phyloP scores from a whole-genome alignment of 2,888 invertebrate species.

The Cerceris ruficornis region DNA sequence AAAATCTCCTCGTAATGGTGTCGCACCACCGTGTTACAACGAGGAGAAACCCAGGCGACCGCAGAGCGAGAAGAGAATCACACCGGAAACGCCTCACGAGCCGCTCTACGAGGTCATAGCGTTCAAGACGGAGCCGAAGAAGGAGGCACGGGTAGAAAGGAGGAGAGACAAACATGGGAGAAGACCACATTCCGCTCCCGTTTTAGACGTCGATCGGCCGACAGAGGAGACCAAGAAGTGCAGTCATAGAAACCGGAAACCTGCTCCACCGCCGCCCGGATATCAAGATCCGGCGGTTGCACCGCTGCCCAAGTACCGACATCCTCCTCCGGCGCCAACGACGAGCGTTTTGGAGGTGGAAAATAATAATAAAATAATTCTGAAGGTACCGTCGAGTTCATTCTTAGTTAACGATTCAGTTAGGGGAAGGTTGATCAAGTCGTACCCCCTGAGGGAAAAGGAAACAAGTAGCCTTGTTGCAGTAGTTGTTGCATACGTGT shows the following conservation, averaged over 20 bases:
- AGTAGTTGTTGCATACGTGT: too few species aligned
- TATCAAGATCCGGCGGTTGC: conserved; percentile 69
- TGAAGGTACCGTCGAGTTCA: conserved; percentile 57
- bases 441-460: not conserved
- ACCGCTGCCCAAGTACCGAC: conserved; percentile 63
- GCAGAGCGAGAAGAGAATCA: conserved; percentile 55
- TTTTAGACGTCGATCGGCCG: conserved; percentile 70
- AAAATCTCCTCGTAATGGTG: conserved; percentile 59
- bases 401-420: not conserved
- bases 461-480: too few species aligned
- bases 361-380: conserved; percentile 73
- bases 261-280: conserved; percentile 66
- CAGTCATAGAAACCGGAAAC: conserved; percentile 66
- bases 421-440: not conserved
- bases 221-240: conserved; percentile 64
- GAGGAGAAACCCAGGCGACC: conserved; percentile 56
- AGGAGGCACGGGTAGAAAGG: conserved; percentile 60
- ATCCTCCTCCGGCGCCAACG: conserved; percentile 54
- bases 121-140: conserved; percentile 61
- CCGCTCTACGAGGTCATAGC: conserved; percentile 73
- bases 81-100: conserved; percentile 58
- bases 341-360: conserved; percentile 73
- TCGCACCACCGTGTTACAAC: conserved; percentile 21
- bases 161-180: conserved; percentile 63
- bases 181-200: conserved; percentile 76